These are phyloP conservation scores for Pandemis corylana DNA, from an alignment of 2,888 invertebrate genomes.

Conservation along the genomic window DNA sequence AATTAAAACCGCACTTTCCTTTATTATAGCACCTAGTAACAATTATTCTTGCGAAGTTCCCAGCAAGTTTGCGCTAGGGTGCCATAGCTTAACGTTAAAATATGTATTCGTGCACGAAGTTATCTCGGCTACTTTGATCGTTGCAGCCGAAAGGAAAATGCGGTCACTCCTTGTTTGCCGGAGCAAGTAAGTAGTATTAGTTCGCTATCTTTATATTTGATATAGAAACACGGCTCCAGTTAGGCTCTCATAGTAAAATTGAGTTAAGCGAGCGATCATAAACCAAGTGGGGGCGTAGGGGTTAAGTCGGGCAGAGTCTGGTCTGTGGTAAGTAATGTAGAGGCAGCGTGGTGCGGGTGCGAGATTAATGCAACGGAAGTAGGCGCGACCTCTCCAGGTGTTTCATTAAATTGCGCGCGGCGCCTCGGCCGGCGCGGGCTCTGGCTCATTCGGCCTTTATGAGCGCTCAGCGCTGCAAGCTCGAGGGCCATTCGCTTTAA, in stretches of 20 bases:
- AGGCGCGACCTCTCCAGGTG: slow-evolving; percentile 82
- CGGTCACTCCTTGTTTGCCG: slow-evolving; percentile 74
- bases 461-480: slow-evolving; percentile 81
- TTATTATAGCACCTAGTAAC: slow-evolving; percentile 65
- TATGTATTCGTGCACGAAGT: slow-evolving; percentile 77
- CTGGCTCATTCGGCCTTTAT: slow-evolving; percentile 77
- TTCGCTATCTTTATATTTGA: slow-evolving; percentile 53
- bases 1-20: slow-evolving; percentile 50
- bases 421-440: slow-evolving; percentile 66
- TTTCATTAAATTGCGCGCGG: slow-evolving; percentile 83
- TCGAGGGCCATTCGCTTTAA: slow-evolving; percentile 84
- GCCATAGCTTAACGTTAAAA: slow-evolving; percentile 77
- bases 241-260: slow-evolving; percentile 9
- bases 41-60: slow-evolving; percentile 75
- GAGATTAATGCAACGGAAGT: slow-evolving; percentile 82
- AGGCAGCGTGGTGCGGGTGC: slow-evolving; percentile 51
- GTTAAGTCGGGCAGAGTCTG: slow-evolving; percentile 16
- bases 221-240: slow-evolving; percentile 19
- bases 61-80: slow-evolving; percentile 73
- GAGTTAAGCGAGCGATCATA: slow-evolving; percentile 29
- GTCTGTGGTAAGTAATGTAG: slow-evolving; percentile 36
- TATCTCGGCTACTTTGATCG: slow-evolving; percentile 76
- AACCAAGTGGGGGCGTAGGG: slow-evolving; percentile 28
- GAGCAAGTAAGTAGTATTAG: slow-evolving; percentile 68
- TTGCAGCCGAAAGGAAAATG: slow-evolving; percentile 54